Base-by-base conservation (phyloP, 2,797 vertebrate species). In the Numenius phaeopus region DNA sequence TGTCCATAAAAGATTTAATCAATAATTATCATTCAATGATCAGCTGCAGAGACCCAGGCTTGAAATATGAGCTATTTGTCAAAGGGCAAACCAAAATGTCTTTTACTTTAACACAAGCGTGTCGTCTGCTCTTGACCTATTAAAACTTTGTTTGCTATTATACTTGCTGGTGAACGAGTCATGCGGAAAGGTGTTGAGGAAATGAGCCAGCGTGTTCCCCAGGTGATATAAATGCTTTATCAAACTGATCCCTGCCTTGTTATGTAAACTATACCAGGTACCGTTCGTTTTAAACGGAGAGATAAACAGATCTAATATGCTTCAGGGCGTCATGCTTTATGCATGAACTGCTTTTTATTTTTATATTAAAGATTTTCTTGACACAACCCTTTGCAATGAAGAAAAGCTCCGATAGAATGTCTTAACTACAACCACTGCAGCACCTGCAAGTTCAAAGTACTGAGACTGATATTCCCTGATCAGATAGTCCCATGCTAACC, bases 251-350 rank as follows among this genome's bases (percentile, higher is more conserved):
- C 98, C 97, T 98, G 98, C 98, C 98, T 98, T 98, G 98, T 98
- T 98, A 98, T 98, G 98, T 98, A 98, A 98, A 98, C 98, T 96
- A 96, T 96, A 98, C 92, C 96, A 98, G 98, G 97, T 98, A 98
- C 93, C 3, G 87, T 95, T 98, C 97, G 27, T 98, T 98, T 98
- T 98, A 98, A 98, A 98, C 98, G 98, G 97, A 97, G 97, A 98
- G 98, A 98, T 98, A 98, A 98, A 98, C 98, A 98, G 98, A 98
- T 98, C 98, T 98, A 98, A 98, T 98, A 98, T 90, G 98, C 98
- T 98, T 98, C 97, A 96, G 98, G 98, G 98, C 97, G 5, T 98
- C 98, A 98, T 98, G 98, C 98, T 98, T 98, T 98, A 98, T 98
- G 98, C 98, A 98, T 98, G 98, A 98, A 98, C 96, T 97, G 87